A percentile compares a stretch with the other conserved stretches of the same genome.
Evolutionary conservation across 2,797 vertebrate species (phyloP).

Genomic region (Enteromius mattozi): DNA sequence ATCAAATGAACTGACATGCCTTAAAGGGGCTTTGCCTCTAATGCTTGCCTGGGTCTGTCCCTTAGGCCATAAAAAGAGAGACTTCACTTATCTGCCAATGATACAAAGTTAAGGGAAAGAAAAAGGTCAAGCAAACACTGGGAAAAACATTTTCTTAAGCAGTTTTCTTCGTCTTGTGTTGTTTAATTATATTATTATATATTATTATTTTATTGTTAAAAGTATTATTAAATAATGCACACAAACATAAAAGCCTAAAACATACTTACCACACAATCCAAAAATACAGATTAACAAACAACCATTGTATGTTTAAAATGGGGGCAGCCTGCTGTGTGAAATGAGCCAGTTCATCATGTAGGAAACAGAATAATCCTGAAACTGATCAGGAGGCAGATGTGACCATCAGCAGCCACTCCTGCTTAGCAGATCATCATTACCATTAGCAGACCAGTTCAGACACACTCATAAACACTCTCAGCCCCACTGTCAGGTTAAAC

Average conservation of each 20-base stretch:
- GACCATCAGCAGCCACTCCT: constrained; percentile 26
- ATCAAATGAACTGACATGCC: background rate
- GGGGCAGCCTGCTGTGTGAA: constrained; percentile 44
- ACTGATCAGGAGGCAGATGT: constrained; percentile 57
- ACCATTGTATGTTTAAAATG: constrained; percentile 22
- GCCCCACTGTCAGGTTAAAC: constrained; percentile 15
- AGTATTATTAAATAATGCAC: background rate
- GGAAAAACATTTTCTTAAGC: background rate
- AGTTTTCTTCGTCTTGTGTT: background rate
- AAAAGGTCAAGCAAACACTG: background rate
- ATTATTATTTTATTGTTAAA: background rate
- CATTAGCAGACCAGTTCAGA: constrained; percentile 11
- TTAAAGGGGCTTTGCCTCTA: constrained; percentile 10
- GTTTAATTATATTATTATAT: background rate
- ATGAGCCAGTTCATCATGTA: constrained; percentile 57
- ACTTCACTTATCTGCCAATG: background rate
- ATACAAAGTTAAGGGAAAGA: background rate
- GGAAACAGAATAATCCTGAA: constrained; percentile 55
- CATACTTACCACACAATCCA: background rate
- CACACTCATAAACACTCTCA: constrained; percentile 28
- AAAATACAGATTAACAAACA: constrained; percentile 47
- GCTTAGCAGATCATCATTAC: constrained; percentile 4
- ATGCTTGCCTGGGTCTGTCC: constrained; percentile 9
- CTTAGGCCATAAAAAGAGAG: background rate
- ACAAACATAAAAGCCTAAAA: background rate